Percentiles rank a stretch among this genome's conserved stretches.
phyloP scores from a whole-genome alignment of 2,888 invertebrate species.

The Euplexia lucipara region DNA sequence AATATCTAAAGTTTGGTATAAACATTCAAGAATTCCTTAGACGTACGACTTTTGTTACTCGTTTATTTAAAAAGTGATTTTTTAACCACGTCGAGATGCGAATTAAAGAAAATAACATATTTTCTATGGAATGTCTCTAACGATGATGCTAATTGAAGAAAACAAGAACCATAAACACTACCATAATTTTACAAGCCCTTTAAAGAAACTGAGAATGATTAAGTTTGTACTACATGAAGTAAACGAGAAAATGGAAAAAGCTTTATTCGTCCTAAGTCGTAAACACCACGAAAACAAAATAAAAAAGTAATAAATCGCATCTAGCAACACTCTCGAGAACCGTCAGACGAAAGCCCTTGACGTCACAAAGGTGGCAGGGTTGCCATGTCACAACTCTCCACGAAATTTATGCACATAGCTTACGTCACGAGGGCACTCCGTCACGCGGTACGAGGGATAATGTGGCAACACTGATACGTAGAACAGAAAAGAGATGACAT shows the following conservation, averaged over 20 bases:
- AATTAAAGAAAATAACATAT: neutral
- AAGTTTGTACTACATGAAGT: neutral
- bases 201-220: too few species aligned
- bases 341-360: slow-evolving; percentile 70
- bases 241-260: neutral
- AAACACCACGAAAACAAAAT: slow-evolving; percentile 54
- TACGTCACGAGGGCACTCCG: slow-evolving; percentile 78
- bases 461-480: slow-evolving; percentile 67
- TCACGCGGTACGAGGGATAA: slow-evolving; percentile 71
- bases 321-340: slow-evolving; percentile 61
- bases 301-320: slow-evolving; percentile 62
- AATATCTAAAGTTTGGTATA: slow-evolving; percentile 42
- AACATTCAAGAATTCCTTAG: slow-evolving; percentile 52
- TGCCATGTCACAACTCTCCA: slow-evolving; percentile 78
- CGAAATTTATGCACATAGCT: slow-evolving; percentile 88
- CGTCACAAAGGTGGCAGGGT: slow-evolving; percentile 73
- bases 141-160: neutral
- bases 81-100: slow-evolving; percentile 13
- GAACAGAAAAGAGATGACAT: slow-evolving; percentile 50
- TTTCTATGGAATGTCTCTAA: neutral
- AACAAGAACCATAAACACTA: neutral
- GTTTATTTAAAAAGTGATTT: slow-evolving; percentile 10
- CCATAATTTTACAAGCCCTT: too few species aligned
- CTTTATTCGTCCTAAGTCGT: slow-evolving; percentile 22
- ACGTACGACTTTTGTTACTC: slow-evolving; percentile 38